These are phyloP conservation scores for Gnathonemus longibarbis DNA, from an alignment of 2,113 vertebrate genomes.

Conservation along the genomic window DNA sequence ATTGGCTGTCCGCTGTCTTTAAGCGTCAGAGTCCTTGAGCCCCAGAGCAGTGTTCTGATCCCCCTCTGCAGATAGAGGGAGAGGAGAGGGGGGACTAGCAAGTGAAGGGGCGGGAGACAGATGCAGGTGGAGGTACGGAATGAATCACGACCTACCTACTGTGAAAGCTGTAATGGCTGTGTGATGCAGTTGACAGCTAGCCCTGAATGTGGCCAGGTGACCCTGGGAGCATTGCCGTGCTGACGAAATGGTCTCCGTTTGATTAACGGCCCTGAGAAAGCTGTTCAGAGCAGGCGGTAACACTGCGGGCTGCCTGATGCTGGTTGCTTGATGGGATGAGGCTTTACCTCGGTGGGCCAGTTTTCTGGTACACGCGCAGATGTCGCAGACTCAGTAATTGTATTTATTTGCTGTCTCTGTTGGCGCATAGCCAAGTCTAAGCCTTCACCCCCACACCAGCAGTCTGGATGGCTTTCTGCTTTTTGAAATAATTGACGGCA, in stretches of 20 bases:
- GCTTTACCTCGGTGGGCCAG: not conserved
- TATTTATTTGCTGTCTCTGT: not conserved
- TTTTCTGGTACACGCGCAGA: not conserved
- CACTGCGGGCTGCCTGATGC: not conserved
- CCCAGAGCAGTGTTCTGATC: constrained; percentile 43
- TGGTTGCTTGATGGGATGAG: not conserved
- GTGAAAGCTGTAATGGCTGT: not conserved
- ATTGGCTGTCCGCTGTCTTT: constrained; percentile 54
- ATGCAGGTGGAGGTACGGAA: not conserved
- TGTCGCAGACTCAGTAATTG: not conserved
- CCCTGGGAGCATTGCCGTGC: not conserved
- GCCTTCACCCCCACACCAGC: not conserved
- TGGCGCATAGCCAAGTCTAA: not conserved
- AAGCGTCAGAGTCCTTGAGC: constrained; percentile 45
- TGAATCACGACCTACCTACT: not conserved
- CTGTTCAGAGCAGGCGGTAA: not conserved
- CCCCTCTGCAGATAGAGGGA: constrained; percentile 19
- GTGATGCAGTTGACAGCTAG: not conserved
- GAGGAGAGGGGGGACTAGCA: constrained; percentile 12
- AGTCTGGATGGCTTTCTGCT: not conserved
- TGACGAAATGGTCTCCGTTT: not conserved
- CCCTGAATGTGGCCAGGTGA: not conserved
- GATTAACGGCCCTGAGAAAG: not conserved
- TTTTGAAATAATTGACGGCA: not conserved
- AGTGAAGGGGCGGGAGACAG: not conserved